A percentile compares a stretch with the other conserved stretches of the same genome.
phyloP scores from a whole-genome alignment of 2,888 invertebrate genomes.

The Gandaritis pyraliata region DNA sequence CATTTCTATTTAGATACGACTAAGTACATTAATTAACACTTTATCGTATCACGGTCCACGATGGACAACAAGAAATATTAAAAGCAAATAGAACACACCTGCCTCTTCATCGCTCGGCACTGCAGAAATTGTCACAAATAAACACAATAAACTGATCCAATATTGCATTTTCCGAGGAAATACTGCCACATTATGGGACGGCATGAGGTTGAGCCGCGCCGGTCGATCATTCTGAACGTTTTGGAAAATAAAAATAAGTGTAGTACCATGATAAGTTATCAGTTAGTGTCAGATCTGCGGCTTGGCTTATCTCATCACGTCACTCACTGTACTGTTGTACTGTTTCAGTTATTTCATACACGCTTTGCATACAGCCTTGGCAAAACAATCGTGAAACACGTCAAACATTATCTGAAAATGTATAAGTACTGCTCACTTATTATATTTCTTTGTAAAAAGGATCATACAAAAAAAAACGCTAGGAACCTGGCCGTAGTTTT shows the following conservation, averaged over 20 bases:
- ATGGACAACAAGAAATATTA: not conserved
- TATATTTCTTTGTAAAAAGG: too few species aligned
- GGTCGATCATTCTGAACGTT: constrained; percentile 44
- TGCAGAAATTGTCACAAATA: constrained; percentile 56
- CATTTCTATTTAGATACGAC: not conserved
- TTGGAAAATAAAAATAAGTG: constrained; percentile 55
- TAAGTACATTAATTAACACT: not conserved
- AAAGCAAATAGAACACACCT: constrained; percentile 12
- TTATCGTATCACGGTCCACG: not conserved
- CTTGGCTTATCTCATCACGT: constrained; percentile 58
- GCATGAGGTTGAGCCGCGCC: constrained; percentile 26
- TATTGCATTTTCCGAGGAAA: constrained; percentile 53
- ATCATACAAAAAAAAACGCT: too few species aligned
- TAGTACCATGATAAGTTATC: constrained; percentile 68
- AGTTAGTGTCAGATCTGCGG: constrained; percentile 58
- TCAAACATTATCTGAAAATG: constrained; percentile 13
- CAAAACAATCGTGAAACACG: constrained; percentile 19
- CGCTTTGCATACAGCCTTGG: constrained; percentile 52
- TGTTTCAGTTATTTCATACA: constrained; percentile 43
- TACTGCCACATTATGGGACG: constrained; percentile 42
- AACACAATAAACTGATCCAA: constrained; percentile 52
- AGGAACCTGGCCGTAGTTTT: too few species aligned
- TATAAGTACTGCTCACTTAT: not conserved
- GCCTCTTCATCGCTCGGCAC: constrained; percentile 42
- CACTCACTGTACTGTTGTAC: constrained; percentile 50